Conservation (phyloP, 2,888 invertebrate species). For the Chouioia cunea region DNA sequence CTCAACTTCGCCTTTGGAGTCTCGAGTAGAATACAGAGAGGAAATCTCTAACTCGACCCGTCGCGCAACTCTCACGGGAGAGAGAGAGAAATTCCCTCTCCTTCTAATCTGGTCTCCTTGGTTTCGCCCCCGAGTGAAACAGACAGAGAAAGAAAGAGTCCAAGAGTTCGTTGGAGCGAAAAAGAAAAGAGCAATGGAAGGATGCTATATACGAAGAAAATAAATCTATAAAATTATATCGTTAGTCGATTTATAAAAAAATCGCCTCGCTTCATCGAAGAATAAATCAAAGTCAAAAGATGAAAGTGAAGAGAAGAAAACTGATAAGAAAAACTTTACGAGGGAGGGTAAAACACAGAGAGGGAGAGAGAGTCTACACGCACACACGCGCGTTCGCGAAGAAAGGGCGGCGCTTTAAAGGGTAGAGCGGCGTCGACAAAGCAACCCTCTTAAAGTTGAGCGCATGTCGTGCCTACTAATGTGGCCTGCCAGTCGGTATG, state of each 20-base stretch:
- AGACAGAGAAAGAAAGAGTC: slow-evolving; percentile 41
- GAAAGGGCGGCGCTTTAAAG: slow-evolving; percentile 61
- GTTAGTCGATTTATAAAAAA: no score
- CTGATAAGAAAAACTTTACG: background rate
- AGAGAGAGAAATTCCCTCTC: slow-evolving; percentile 51
- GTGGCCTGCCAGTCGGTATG: slow-evolving; percentile 33
- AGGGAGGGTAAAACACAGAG: slow-evolving; percentile 48
- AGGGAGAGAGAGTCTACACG: slow-evolving; percentile 42
- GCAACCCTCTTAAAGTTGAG: slow-evolving; percentile 64
- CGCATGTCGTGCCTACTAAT: slow-evolving; percentile 63
- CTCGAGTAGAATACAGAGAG: slow-evolving; percentile 48
- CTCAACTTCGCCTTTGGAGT: slow-evolving; percentile 18
- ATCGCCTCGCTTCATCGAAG: background rate
- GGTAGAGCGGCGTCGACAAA: slow-evolving; percentile 63
- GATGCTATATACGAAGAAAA: slow-evolving; percentile 3
- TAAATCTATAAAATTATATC: no score
- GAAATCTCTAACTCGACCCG: slow-evolving; percentile 57
- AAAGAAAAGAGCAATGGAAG: slow-evolving; percentile 45
- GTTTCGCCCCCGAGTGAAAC: slow-evolving; percentile 62
- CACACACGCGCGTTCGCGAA: slow-evolving; percentile 29
- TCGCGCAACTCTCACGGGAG: slow-evolving; percentile 52
- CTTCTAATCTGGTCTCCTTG: slow-evolving; percentile 68
- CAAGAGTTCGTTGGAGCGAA: slow-evolving; percentile 29
- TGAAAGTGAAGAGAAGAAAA: background rate
- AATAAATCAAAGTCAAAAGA: slow-evolving; percentile 24